Evolutionary conservation across 2,888 invertebrate genomes (phyloP), one percentile per base, ranked within the genome.

Genomic region (Eumacrocentrus americanus): DNA sequence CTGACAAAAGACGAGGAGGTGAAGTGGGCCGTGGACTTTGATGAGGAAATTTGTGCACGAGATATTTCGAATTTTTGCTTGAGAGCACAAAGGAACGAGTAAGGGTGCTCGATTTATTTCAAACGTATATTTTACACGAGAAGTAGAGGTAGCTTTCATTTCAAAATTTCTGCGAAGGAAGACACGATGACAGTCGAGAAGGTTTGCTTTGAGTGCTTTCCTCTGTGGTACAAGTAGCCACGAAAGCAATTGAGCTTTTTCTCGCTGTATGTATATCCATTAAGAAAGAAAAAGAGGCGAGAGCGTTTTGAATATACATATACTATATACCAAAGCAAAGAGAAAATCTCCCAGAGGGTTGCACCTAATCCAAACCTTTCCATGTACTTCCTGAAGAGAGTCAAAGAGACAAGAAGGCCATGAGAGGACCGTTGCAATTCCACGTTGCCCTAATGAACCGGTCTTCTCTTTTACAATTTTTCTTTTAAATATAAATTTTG

Each of bases 1-100:
- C 14, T 12, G 44, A 58, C 47, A 12, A 63, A 56, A 52, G 52
- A 58, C 40, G 62, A 57, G 53, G 55, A 61, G 55, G 58, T 52
- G 25, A 40, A 61, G 58, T 37, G 53, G n/a, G n/a, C n/a, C n/a
- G n/a, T n/a, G n/a, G n/a, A 53, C 38, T 52, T 52, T 52, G 38
- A 52, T 37, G 38, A 38, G 23, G 35, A 38, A 38, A 38, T 52
- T 50, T 16, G 12, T 20, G 7, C 6, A 22, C 12, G 9, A 11
- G 14, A 22, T 18, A 23, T 35, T 35, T 34, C 5, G 35, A 18
- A 46, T 35, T 29, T 35, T 56, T 34, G n/a, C 23, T 11, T 47
- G 18, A 4, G 2, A n/a, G 12, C 35, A 52, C 20, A 37, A 38
- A 18, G 18, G 12, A 46, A 46, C 23, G 16, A 48, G 12, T n/a